phyloP scores from a whole-genome alignment of 2,888 invertebrate species.

The Zele albiditarsus region DNA sequence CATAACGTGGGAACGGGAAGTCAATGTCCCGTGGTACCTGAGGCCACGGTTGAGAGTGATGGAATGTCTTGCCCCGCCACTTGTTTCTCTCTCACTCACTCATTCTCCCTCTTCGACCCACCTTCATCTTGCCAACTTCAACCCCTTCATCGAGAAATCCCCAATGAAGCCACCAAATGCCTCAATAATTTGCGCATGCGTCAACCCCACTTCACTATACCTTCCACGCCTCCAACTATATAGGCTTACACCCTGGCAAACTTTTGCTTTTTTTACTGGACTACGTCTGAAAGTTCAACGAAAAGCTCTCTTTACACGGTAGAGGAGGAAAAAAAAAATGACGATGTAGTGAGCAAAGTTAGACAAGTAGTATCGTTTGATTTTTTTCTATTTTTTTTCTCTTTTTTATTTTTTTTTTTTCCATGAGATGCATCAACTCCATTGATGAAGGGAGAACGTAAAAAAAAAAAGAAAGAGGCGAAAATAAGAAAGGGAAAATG shows the following conservation, averaged over 20 bases:
- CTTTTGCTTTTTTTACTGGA: conserved; percentile 40
- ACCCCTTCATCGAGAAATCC: not conserved
- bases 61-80: conserved; percentile 36
- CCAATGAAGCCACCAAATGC: conserved; percentile 31
- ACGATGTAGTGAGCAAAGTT: conserved; percentile 10
- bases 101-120: conserved; percentile 44
- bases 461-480: conserved; percentile 39
- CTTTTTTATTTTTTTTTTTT: not conserved
- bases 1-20: conserved; percentile 8
- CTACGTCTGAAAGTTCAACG: conserved; percentile 12
- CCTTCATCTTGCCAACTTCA: conserved; percentile 32
- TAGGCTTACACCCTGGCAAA: conserved; percentile 57
- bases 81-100: conserved; percentile 23
- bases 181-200: conserved; percentile 51
- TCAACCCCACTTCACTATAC: conserved; percentile 52
- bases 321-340: conserved; percentile 4
- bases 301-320: conserved; percentile 17
- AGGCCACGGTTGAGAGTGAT: conserved; percentile 18
- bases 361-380: conserved; percentile 2
- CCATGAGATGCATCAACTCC: conserved; percentile 39
- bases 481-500: not conserved
- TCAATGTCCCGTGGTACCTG: conserved; percentile 7
- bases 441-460: conserved; percentile 46
- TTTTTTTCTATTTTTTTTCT: not conserved
- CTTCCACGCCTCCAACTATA: conserved; percentile 65